Evolutionary conservation across 1,140 invertebrate species (phyloP).

Genomic region (Drosophila hydei): DNA sequence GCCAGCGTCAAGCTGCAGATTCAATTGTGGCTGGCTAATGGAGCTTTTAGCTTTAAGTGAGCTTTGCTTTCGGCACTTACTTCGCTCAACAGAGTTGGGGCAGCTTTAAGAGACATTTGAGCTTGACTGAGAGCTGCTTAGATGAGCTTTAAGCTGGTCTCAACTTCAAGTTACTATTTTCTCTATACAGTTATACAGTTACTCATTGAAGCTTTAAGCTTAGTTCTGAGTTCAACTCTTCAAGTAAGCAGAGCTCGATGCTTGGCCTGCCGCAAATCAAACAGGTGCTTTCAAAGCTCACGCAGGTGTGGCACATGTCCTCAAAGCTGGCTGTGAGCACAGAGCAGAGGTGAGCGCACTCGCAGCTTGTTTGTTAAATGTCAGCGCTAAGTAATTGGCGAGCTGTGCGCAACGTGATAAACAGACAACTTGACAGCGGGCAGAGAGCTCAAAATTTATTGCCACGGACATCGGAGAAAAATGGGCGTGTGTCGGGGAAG

Average conservation of each 20-base stretch:
- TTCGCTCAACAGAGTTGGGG: background rate
- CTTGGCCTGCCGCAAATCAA: too few relatives aligned
- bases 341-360: background rate
- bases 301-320: background rate
- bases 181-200: background rate
- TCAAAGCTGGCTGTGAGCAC: background rate
- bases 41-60: background rate
- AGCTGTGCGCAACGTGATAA: conserved; percentile 40
- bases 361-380: conserved; percentile 1
- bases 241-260: too few relatives aligned
- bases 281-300: background rate
- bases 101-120: background rate
- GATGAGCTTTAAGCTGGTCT: background rate
- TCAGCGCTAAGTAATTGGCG: conserved; percentile 63
- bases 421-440: conserved; percentile 18
- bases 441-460: conserved; percentile 53
- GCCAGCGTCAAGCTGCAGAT: background rate
- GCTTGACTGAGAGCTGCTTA: background rate
- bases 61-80: background rate
- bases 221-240: too few relatives aligned
- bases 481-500: background rate
- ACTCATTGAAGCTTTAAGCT: background rate
- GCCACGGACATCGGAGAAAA: conserved; percentile 44
- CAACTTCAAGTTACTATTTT: too few relatives aligned
- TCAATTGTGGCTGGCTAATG: background rate